Evolutionary conservation across 2,797 vertebrate species (phyloP).

Genomic region (Pangasius djambal): DNA sequence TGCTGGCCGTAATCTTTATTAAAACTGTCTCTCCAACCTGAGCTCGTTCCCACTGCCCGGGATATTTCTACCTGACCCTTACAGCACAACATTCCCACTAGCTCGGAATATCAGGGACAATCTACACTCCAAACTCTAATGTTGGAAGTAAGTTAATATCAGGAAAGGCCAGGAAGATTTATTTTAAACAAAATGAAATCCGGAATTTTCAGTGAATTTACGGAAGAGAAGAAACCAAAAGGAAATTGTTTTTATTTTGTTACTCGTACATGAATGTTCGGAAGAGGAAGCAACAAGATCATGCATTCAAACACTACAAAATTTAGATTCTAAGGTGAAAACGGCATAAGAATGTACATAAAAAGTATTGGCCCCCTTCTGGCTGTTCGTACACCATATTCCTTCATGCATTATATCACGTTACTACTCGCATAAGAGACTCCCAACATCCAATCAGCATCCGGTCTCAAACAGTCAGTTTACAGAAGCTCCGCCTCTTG

Average conservation of each 20-base stretch:
- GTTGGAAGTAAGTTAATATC: background rate
- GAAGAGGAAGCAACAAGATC: too few species aligned
- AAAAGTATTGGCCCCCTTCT: background rate
- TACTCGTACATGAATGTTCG: background rate
- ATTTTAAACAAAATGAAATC: background rate
- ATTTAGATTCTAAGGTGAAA: background rate
- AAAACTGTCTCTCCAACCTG: conserved; percentile 79
- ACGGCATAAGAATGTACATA: background rate
- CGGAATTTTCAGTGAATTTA: background rate
- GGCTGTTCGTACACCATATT: background rate
- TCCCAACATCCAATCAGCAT: background rate
- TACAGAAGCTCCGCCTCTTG: background rate
- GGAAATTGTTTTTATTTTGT: background rate
- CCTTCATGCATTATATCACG: background rate
- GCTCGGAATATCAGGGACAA: background rate
- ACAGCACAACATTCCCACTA: background rate
- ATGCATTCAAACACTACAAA: too few species aligned
- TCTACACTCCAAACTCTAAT: background rate
- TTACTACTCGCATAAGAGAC: background rate
- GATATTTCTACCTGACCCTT: background rate
- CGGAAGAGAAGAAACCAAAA: background rate
- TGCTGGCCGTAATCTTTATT: conserved; percentile 80
- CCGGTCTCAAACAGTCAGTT: background rate
- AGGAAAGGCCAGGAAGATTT: background rate
- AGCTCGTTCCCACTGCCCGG: conserved; percentile 67